Evolutionary conservation across 2,113 vertebrate genomes (phyloP).

Genomic region (Salvelinus alpinus): DNA sequence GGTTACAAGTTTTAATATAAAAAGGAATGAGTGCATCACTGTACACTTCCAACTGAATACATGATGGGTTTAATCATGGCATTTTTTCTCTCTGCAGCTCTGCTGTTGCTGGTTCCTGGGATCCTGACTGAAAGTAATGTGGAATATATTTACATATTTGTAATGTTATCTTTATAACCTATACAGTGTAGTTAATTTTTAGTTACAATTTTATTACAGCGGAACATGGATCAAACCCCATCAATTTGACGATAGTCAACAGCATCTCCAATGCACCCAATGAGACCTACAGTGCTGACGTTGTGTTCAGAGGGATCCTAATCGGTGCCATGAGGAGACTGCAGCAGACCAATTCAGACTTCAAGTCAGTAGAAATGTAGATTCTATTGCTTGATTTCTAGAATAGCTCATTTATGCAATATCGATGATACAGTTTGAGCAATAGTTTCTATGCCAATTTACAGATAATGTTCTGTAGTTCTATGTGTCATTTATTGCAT

Average conservation of each 20-base stretch:
- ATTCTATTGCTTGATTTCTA: too few species aligned
- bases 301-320: slow-evolving; percentile 42
- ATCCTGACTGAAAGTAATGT: slow-evolving; percentile 24
- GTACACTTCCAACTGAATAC: not conserved
- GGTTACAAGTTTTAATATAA: too few species aligned
- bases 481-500: too few species aligned
- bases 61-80: not conserved
- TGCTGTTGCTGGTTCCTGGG: slow-evolving; percentile 42
- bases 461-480: too few species aligned
- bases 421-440: too few species aligned
- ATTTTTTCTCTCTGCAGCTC: slow-evolving; percentile 24
- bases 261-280: not conserved
- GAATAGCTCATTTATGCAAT: too few species aligned
- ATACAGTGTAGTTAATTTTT: not conserved
- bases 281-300: slow-evolving; percentile 22
- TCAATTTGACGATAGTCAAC: slow-evolving; percentile 43
- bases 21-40: too few species aligned
- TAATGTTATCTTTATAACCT: not conserved
- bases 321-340: slow-evolving; percentile 53
- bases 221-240: not conserved
- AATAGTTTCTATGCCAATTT: too few species aligned
- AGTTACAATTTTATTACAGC: slow-evolving; percentile 8
- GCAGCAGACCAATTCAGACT: slow-evolving; percentile 4
- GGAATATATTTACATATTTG: not conserved
- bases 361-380: slow-evolving; percentile 37